Evolutionary conservation across 2,888 invertebrate genomes (phyloP).

Genomic region (Chrysodeixis includens): DNA sequence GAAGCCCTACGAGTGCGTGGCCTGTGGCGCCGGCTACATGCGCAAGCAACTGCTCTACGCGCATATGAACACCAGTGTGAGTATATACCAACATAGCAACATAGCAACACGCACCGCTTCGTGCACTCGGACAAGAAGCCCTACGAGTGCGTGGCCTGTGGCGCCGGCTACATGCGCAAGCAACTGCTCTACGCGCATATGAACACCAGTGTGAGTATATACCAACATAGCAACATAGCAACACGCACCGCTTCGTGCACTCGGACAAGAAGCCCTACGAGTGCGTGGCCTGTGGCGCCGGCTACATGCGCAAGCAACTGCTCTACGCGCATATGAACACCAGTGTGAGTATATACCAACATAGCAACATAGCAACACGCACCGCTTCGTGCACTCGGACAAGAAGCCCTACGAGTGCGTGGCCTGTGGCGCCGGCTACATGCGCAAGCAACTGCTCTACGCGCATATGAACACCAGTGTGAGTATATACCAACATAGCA

Average conservation of each 20-base stretch:
- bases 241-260: constrained; percentile 94
- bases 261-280: constrained; percentile 96
- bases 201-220: constrained; percentile 88
- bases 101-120: too few relatives aligned
- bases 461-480: constrained; percentile 93
- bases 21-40: constrained; percentile 95
- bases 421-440: constrained; percentile 94
- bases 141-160: constrained; percentile 94
- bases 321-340: constrained; percentile 94
- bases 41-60: constrained; percentile 93
- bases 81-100: constrained; percentile 42
- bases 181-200: constrained; percentile 94
- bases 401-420: constrained; percentile 96
- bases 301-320: constrained; percentile 95
- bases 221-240: too few relatives aligned
- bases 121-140: constrained; percentile 96
- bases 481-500: constrained; percentile 46
- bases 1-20: constrained; percentile 95
- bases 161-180: constrained; percentile 95
- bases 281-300: constrained; percentile 94
- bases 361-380: too few relatives aligned
- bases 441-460: constrained; percentile 94
- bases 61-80: constrained; percentile 92
- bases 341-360: constrained; percentile 76
- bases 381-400: constrained; percentile 95